Evolutionary conservation across 2,888 invertebrate species (phyloP), one percentile per base, ranked within the genome.

Genomic region (Phania funesta): DNA sequence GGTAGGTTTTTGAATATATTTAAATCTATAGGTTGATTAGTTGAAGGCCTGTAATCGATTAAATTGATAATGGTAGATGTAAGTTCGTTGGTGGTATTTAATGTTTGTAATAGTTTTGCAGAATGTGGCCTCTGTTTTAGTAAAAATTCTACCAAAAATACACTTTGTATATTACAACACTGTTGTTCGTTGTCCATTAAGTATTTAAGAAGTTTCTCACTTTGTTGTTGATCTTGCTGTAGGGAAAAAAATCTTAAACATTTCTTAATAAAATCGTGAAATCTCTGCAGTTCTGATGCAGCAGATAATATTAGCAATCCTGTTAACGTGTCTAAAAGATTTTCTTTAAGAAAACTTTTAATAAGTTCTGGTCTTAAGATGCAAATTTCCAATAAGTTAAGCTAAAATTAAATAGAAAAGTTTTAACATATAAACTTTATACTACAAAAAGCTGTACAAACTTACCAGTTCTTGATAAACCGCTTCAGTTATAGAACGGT

Each of bases 341-440:
- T 60, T 22, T 65, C 54, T n/a, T 38, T 65, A 0, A 70, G 3
- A 32, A 35, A 8, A 46, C 52, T 24, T 38, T 64, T 70, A 20
- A 80, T 4, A 13, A 41, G 16, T 46, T 44, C 26, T 0, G 50
- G 52, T 38, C 38, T 44, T n/a, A 44, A 46, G 1, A 18, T 26
- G 52, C 64, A 58, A 16, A 80, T 76, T 9, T 80, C 70, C 56
- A 76, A 18, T 54, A 75, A 70, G 24, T 76, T 76, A 6, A 80
- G 20, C 80, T 80, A 11, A 48, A 70, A 74, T 38, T 26, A 35
- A 9, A 16, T 46, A 65, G 13, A 35, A 8, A 35, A 35, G 7
- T 35, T 35, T 11, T 11, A 35, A 9, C 11, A 9, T 7, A 9
- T 2, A 35, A 35, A 35, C 4, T 8, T 2, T 2, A 35, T 9